phyloP scores from a whole-genome alignment of 1,140 invertebrate genomes.

The Schmidtea mediterranea region DNA sequence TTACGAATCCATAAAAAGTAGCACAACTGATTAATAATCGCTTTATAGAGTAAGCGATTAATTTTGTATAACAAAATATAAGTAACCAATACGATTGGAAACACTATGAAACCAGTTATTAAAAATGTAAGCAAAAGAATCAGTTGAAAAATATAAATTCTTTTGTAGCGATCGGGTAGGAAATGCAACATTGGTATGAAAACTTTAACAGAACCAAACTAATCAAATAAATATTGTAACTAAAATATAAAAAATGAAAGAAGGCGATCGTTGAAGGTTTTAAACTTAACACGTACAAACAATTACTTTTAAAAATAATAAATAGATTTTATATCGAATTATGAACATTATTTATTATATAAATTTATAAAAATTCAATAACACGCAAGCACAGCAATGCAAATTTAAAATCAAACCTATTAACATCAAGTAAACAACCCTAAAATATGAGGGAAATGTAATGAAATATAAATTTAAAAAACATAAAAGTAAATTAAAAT shows the following conservation, averaged over 20 bases:
- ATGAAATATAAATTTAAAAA: too few relatives aligned
- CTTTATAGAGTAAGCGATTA: constrained; percentile 36
- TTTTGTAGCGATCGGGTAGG: constrained; percentile 8
- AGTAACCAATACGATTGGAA: constrained; percentile 31
- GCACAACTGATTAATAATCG: constrained; percentile 63
- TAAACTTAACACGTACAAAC: not conserved
- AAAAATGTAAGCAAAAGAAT: constrained; percentile 63
- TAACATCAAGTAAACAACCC: too few relatives aligned
- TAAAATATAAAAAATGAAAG: too few relatives aligned
- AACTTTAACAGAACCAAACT: constrained; percentile 2
- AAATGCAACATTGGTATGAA: constrained; percentile 3
- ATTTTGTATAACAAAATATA: constrained; percentile 21
- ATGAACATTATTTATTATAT: too few relatives aligned
- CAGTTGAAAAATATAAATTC: constrained; percentile 32
- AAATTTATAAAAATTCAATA: too few relatives aligned
- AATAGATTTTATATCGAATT: not conserved
- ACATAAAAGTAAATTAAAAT: too few relatives aligned
- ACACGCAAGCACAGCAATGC: too few relatives aligned
- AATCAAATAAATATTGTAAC: not conserved
- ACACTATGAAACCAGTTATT: constrained; percentile 56
- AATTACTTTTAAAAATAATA: not conserved
- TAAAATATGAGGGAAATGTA: too few relatives aligned
- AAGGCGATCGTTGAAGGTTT: constrained; percentile 7
- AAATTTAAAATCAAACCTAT: too few relatives aligned
- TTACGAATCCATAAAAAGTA: constrained; percentile 67